Base-by-base conservation (phyloP, 1,140 invertebrate genomes). In the Formica exsecta region DNA sequence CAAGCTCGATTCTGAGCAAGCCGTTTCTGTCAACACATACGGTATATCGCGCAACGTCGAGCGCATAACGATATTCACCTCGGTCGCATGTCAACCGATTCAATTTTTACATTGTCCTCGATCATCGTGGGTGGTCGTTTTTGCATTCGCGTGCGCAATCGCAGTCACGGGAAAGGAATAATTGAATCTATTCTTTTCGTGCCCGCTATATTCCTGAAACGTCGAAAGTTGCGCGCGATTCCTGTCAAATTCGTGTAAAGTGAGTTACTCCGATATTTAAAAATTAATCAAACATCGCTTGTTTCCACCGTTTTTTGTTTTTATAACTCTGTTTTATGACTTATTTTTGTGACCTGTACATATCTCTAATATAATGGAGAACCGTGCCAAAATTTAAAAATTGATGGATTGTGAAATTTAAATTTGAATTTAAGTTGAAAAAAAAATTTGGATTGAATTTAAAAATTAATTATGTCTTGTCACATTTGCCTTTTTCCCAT, bases 1-100 rank as follows among this genome's bases (percentile, higher is more conserved):
- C 54, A 73, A 83, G 68, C 79, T 61, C 54, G 54, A 73, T 48
- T 74, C 66, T 3, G 36, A 71, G 51, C 77, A 57, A 73, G 51
- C 54, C 79, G 38, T 74, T 83, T 62, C 79, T 83, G 68, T 83
- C 68, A 73, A 74, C 68, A 74, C 38, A 51, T 66, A 9, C 36
- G 54, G 22, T 9, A 19, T 81, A 71, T 73, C 51, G 66, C 66
- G 38, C 25, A 73, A 44, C 51, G 19, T 51, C 77, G 51, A 57
- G 6, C 48, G 48, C 32, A n/a, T 71, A 73, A 81, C 51, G 54
- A 83, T 73, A 83, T 44, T 74, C 79, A 44, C 38, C 38, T 13
- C 4, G 38, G 38, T 83, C 68, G 79, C 79, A 57, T 83, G 79
- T 74, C 79, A 25, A 19, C 54, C 68, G 68, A 61, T 83, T 71